These are phyloP conservation scores for Calameuta pallipes DNA, from an alignment of 2,888 invertebrate species.

Conservation along the genomic window DNA sequence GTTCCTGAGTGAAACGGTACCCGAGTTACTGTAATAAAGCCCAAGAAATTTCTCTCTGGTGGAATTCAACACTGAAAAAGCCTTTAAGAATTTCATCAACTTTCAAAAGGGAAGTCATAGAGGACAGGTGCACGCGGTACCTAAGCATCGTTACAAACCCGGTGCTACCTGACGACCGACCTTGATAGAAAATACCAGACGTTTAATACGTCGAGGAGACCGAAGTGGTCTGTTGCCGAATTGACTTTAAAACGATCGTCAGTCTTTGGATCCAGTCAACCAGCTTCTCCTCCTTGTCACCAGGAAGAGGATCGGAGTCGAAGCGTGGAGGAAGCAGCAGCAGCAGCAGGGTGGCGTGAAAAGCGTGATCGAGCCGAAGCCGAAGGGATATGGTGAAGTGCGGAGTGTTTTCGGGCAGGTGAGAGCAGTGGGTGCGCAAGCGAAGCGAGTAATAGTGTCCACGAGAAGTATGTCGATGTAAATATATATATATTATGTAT, in stretches of 20 bases:
- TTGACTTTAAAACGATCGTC: background rate
- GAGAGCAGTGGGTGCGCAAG: slow-evolving; percentile 23
- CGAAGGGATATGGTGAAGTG: slow-evolving; percentile 24
- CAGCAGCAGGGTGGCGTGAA: background rate
- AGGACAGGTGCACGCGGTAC: background rate
- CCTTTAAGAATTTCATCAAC: background rate
- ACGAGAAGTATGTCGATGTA: slow-evolving; percentile 9
- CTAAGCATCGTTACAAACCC: background rate
- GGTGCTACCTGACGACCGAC: background rate
- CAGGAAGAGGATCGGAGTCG: background rate
- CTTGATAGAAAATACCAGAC: background rate
- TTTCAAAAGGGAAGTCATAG: background rate
- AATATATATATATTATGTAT: background rate
- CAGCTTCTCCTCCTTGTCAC: background rate
- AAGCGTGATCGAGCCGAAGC: slow-evolving; percentile 8
- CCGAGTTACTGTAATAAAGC: background rate
- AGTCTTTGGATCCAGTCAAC: background rate
- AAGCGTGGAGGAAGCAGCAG: background rate
- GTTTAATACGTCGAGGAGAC: background rate
- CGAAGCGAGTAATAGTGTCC: slow-evolving; percentile 20
- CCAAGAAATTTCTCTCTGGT: background rate
- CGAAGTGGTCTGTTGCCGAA: background rate
- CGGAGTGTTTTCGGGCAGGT: slow-evolving; percentile 30
- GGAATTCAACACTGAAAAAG: background rate
- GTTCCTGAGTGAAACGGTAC: background rate